These are phyloP conservation scores for Euwallacea fornicatus DNA, from an alignment of 1,140 invertebrate genomes.

Conservation along the genomic window DNA sequence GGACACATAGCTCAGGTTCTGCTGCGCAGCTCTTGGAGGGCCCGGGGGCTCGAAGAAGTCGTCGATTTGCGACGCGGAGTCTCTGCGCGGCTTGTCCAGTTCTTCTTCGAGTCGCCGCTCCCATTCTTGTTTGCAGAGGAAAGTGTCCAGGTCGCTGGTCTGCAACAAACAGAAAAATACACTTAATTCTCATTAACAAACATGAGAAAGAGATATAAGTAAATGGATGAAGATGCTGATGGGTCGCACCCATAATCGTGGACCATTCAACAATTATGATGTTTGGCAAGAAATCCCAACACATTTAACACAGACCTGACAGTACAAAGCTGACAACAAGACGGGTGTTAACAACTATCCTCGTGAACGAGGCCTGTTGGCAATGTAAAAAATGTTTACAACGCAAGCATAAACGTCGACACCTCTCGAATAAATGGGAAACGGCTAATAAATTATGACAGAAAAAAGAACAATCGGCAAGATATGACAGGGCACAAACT, in stretches of 20 bases:
- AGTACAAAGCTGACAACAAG: slow-evolving; percentile 16
- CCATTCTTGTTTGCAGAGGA: slow-evolving; percentile 63
- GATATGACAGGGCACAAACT: slow-evolving; percentile 36
- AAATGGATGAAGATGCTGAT: too few species aligned
- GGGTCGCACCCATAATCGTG: too few species aligned
- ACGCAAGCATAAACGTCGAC: slow-evolving; percentile 24
- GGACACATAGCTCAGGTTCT: slow-evolving; percentile 59
- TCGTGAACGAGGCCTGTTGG: slow-evolving; percentile 13
- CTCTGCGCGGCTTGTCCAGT: slow-evolving; percentile 61
- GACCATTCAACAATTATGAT: too few species aligned
- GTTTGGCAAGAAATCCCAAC: too few species aligned
- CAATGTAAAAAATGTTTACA: slow-evolving; percentile 33
- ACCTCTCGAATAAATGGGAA: slow-evolving; percentile 33
- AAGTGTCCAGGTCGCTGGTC: slow-evolving; percentile 64
- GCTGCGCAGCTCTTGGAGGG: slow-evolving; percentile 34
- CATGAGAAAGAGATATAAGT: too few species aligned
- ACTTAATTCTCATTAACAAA: too few species aligned
- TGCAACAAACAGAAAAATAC: slow-evolving; percentile 50
- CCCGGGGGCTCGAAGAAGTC: slow-evolving; percentile 64
- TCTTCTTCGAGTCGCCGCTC: slow-evolving; percentile 62
- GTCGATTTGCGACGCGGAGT: slow-evolving; percentile 66
- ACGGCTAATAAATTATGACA: slow-evolving; percentile 28
- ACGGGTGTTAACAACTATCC: slow-evolving; percentile 1
- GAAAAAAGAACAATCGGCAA: slow-evolving; percentile 32
- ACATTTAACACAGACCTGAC: neutral